phyloP scores from a whole-genome alignment of 1,140 invertebrate species.

The Dinothrombium tinctorium region DNA sequence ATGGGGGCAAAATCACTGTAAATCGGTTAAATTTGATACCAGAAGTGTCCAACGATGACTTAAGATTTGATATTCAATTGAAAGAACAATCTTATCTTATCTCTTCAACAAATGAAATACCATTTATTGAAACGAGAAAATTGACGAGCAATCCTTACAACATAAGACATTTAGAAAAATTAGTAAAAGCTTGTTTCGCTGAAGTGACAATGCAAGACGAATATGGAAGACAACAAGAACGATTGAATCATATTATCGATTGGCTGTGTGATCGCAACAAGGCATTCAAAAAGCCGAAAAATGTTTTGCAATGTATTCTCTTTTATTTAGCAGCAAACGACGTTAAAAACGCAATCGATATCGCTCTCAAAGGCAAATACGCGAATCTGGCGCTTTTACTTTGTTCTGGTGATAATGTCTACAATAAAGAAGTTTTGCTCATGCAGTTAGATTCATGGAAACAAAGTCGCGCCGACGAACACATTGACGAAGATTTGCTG shows the following conservation, averaged over 20 bases:
- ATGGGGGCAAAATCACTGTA: slow-evolving; percentile 6
- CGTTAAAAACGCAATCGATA: slow-evolving; percentile 8
- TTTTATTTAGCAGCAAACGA: slow-evolving; percentile 10
- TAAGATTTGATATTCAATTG: slow-evolving; percentile 5
- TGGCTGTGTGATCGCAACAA: slow-evolving; percentile 8
- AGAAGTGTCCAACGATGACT: background rate
- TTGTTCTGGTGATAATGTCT: slow-evolving; percentile 4
- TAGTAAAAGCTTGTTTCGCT: slow-evolving; percentile 11
- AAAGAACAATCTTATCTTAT: background rate
- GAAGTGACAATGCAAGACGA: background rate
- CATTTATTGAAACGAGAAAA: slow-evolving; percentile 3
- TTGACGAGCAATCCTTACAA: background rate
- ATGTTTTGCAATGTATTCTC: slow-evolving; percentile 1
- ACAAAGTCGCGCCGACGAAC: slow-evolving; percentile 4
- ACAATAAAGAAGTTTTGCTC: slow-evolving; percentile 2
- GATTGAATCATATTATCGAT: slow-evolving; percentile 6
- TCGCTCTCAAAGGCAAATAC: slow-evolving; percentile 4
- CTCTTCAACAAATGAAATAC: background rate
- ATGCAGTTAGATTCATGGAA: slow-evolving; percentile 9
- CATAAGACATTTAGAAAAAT: background rate
- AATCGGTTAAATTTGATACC: slow-evolving; percentile 6
- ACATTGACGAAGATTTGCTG: slow-evolving; percentile 7
- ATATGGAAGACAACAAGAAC: slow-evolving; percentile 7
- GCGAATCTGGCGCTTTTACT: slow-evolving; percentile 8
- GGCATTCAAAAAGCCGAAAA: slow-evolving; percentile 2